Evolutionary conservation across 30 jellyfish, hydroid and myxozoan genomes (phyloP).

Genomic region (Hydractinia symbiolongicarpus): DNA sequence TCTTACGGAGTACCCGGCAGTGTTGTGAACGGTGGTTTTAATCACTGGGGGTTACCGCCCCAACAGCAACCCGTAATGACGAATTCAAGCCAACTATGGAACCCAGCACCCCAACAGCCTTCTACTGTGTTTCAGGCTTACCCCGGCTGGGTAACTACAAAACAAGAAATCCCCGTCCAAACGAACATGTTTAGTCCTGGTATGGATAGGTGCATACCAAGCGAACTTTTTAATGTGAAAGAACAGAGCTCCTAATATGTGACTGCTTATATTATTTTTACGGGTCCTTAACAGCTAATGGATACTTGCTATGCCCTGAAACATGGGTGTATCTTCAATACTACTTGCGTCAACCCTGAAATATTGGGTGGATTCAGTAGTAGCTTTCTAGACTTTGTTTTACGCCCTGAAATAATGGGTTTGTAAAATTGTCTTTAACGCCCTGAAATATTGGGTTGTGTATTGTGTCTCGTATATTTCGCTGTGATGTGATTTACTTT

Average conservation of each 20-base stretch:
- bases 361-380: constrained; percentile 18
- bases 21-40: constrained; percentile 33
- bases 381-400: neutral
- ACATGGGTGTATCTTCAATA: constrained; percentile 6
- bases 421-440: neutral
- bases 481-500: too few species aligned
- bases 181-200: constrained; percentile 27
- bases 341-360: constrained; percentile 14
- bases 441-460: neutral
- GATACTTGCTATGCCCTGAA: constrained; percentile 1
- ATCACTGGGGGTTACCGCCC: constrained; percentile 37
- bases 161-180: constrained; percentile 6
- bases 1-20: constrained; percentile 25
- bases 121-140: constrained; percentile 17
- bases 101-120: constrained; percentile 31
- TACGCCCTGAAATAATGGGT: constrained; percentile 36
- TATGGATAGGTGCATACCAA: constrained; percentile 36
- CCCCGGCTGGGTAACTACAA: constrained; percentile 25
- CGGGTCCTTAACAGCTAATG: too few species aligned
- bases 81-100: constrained; percentile 31
- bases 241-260: constrained; percentile 2
- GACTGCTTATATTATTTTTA: too few species aligned
- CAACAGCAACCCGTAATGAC: constrained; percentile 22
- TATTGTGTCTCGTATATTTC: too few species aligned
- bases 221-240: constrained; percentile 26